These are phyloP conservation scores for Furcifer pardalis DNA, from an alignment of 2,797 vertebrate species.

Conservation along the genomic window DNA sequence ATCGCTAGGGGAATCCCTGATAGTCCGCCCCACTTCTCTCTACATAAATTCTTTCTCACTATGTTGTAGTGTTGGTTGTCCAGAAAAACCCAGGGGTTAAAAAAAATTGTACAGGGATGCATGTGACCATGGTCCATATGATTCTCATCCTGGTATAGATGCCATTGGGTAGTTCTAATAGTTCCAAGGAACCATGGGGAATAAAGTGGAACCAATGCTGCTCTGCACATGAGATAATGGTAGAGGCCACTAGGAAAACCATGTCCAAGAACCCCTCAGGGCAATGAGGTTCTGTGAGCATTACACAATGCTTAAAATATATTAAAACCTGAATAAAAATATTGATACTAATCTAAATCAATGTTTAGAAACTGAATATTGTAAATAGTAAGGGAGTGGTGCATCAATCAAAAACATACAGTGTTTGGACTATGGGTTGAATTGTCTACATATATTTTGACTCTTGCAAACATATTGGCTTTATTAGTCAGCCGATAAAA, in stretches of 20 bases:
- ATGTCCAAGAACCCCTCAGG: background rate
- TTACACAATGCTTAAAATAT: background rate
- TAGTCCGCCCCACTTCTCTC: background rate
- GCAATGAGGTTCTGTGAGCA: background rate
- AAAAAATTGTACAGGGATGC: too few species aligned
- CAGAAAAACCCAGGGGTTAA: too few species aligned
- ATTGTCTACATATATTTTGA: constrained; percentile 30
- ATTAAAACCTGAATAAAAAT: constrained; percentile 12
- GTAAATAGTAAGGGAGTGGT: background rate
- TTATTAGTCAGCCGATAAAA: constrained; percentile 42
- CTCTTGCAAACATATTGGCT: constrained; percentile 25
- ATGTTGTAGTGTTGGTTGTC: too few species aligned
- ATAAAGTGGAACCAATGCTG: background rate
- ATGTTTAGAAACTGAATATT: constrained; percentile 11
- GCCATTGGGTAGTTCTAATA: background rate
- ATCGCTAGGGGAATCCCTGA: too few species aligned
- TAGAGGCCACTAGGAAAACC: background rate
- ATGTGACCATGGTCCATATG: too few species aligned
- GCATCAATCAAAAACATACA: constrained; percentile 8
- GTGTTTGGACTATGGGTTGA: constrained; percentile 20
- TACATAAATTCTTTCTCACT: too few species aligned
- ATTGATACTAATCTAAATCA: constrained; percentile 21
- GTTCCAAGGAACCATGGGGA: background rate
- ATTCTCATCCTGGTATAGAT: background rate
- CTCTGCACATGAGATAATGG: background rate